phyloP scores from a whole-genome alignment of 2,113 vertebrate genomes.

The Thunnus thynnus region DNA sequence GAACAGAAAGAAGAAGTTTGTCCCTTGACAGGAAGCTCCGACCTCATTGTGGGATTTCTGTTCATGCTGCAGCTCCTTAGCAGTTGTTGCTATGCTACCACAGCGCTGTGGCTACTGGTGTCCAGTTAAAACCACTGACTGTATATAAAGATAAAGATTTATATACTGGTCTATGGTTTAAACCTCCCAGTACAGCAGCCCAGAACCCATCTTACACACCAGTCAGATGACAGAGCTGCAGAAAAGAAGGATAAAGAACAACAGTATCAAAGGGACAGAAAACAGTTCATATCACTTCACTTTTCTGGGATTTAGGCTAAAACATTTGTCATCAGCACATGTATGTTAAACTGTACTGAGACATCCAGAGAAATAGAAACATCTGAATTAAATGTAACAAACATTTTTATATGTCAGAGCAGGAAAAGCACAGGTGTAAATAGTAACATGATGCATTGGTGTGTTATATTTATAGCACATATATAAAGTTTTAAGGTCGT shows the following conservation, averaged over 20 bases:
- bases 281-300: neutral
- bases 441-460: too few species aligned
- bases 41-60: slow-evolving; percentile 45
- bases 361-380: too few species aligned
- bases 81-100: slow-evolving; percentile 76
- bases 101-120: neutral
- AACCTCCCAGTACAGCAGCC: slow-evolving; percentile 18
- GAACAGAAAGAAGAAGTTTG: slow-evolving; percentile 10
- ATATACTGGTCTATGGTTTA: too few species aligned
- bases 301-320: too few species aligned
- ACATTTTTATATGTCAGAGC: too few species aligned
- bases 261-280: neutral
- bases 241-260: neutral
- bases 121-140: neutral
- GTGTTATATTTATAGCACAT: too few species aligned
- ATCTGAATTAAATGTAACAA: too few species aligned
- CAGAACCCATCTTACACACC: neutral
- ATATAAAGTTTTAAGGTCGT: too few species aligned
- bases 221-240: neutral
- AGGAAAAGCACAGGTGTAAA: too few species aligned
- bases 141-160: too few species aligned
- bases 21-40: slow-evolving; percentile 32
- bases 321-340: too few species aligned
- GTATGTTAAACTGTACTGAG: too few species aligned
- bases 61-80: slow-evolving; percentile 51